These are phyloP conservation scores for Sphaeridia pumilis DNA, from an alignment of 2,888 invertebrate genomes.

Conservation along the genomic window DNA sequence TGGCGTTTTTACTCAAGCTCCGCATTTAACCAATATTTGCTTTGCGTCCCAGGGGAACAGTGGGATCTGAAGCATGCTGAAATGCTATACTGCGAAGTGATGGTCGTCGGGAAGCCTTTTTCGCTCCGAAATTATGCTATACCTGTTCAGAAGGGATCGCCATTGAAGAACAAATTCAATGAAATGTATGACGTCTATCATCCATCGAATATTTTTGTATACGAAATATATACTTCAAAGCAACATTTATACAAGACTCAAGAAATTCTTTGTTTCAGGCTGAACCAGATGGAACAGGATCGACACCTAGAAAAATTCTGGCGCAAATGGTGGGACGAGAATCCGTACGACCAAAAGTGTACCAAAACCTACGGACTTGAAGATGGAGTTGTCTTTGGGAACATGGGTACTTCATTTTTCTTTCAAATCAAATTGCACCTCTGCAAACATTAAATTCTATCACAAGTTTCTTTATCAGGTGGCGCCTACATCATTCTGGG, in stretches of 20 bases:
- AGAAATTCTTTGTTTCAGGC: background rate
- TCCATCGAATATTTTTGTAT: background rate
- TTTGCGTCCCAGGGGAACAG: slow-evolving; percentile 84
- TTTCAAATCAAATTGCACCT: background rate
- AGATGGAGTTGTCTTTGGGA: slow-evolving; percentile 92
- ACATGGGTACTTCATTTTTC: slow-evolving; percentile 56
- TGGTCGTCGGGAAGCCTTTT: slow-evolving; percentile 89
- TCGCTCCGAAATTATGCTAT: slow-evolving; percentile 93
- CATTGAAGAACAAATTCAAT: slow-evolving; percentile 82
- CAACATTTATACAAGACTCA: background rate
- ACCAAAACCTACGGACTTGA: slow-evolving; percentile 81
- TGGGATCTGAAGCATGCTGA: slow-evolving; percentile 73
- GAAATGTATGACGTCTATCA: slow-evolving; percentile 68
- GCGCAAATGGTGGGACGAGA: slow-evolving; percentile 90
- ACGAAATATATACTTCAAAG: background rate
- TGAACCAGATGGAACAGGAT: slow-evolving; percentile 64
- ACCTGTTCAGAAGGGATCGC: slow-evolving; percentile 89
- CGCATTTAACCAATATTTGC: too few relatives aligned
- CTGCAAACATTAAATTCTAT: background rate
- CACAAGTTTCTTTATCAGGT: background rate
- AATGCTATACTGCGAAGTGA: slow-evolving; percentile 72
- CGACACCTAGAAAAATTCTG: slow-evolving; percentile 82
- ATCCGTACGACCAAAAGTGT: slow-evolving; percentile 59
- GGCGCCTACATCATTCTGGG: background rate
- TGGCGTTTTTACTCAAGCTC: too few relatives aligned